phyloP scores from a whole-genome alignment of 2,888 invertebrate species.

The Epirrhoe alternata region DNA sequence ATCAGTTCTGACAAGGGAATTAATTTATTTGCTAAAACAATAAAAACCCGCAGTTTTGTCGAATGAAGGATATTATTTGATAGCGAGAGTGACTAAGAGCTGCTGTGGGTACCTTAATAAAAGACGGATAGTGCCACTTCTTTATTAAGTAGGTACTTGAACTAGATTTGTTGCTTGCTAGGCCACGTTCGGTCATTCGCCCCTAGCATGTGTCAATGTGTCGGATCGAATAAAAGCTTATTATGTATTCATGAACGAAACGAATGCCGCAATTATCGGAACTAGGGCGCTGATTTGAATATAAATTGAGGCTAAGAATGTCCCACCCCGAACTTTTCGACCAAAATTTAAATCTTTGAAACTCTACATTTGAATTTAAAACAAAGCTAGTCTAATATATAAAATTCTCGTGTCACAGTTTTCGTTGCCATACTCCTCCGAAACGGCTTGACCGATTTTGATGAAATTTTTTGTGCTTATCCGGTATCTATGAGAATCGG shows the following conservation, averaged over 20 bases:
- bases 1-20: too few relatives aligned
- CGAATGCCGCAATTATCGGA: constrained; percentile 20
- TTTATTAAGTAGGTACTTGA: background rate
- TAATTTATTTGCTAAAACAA: too few relatives aligned
- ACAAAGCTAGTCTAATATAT: too few relatives aligned
- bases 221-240: constrained; percentile 18
- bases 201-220: constrained; percentile 13
- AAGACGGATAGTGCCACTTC: background rate
- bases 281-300: constrained; percentile 22
- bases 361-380: background rate
- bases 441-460: too few relatives aligned
- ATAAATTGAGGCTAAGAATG: constrained; percentile 3
- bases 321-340: background rate
- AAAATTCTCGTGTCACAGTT: too few relatives aligned
- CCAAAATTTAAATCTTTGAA: background rate
- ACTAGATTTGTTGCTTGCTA: background rate
- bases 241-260: constrained; percentile 26
- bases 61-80: too few relatives aligned
- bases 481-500: too few relatives aligned
- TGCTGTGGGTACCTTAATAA: too few relatives aligned
- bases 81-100: too few relatives aligned
- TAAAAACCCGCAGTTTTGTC: too few relatives aligned
- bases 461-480: too few relatives aligned
- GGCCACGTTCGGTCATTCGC: constrained; percentile 14
- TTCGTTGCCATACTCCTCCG: too few relatives aligned